Conservation (phyloP, 2,888 invertebrate species). For the Hylaea fasciaria region DNA sequence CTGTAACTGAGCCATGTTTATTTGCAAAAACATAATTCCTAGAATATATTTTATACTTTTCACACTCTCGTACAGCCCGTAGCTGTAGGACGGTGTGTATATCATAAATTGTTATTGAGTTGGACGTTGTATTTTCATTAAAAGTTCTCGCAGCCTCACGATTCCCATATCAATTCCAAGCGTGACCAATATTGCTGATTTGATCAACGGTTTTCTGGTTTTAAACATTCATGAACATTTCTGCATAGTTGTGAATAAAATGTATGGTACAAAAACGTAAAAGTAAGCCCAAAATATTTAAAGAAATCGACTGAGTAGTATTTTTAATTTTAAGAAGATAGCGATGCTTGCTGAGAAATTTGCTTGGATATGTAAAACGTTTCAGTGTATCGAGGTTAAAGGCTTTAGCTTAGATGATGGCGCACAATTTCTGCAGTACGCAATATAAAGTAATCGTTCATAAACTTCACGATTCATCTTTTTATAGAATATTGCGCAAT, state of each 20-base stretch:
- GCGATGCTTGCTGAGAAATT: no score
- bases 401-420: background rate
- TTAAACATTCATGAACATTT: constrained; percentile 15
- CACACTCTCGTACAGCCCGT: no score
- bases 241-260: background rate
- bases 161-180: constrained; percentile 39
- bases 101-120: background rate
- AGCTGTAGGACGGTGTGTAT: no score
- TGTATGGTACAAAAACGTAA: no score
- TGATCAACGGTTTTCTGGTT: constrained; percentile 28
- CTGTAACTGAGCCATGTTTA: no score
- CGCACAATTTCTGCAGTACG: background rate
- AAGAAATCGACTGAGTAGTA: no score
- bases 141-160: constrained; percentile 33
- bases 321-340: no score
- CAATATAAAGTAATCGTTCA: constrained; percentile 20
- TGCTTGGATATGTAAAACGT: no score
- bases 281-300: no score
- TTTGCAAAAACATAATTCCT: no score
- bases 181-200: constrained; percentile 42
- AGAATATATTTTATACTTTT: no score
- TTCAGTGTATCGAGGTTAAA: constrained; percentile 3
- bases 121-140: constrained; percentile 6
- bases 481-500: constrained; percentile 51
- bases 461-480: constrained; percentile 42